Evolutionary conservation across 1,140 invertebrate genomes (phyloP).

Genomic region (Condylostylus longicornis): DNA sequence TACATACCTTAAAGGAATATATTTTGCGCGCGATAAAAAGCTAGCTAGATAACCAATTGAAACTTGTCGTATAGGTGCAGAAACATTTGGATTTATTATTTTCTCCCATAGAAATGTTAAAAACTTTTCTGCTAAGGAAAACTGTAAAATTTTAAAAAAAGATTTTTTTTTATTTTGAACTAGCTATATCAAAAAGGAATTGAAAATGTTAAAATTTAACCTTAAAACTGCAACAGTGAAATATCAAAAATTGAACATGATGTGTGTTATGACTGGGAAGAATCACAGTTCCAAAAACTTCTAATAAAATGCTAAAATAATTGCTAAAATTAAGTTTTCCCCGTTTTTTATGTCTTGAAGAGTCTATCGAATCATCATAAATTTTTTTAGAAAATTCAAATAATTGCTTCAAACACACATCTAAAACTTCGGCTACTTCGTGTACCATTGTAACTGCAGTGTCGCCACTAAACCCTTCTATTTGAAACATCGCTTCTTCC

Average conservation of each 20-base stretch:
- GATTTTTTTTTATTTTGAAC: not conserved
- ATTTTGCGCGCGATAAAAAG: constrained; percentile 53
- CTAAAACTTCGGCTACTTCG: constrained; percentile 41
- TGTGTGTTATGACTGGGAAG: constrained; percentile 54
- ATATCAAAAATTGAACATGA: constrained; percentile 67
- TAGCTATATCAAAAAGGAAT: not conserved
- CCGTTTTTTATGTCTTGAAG: too few relatives aligned
- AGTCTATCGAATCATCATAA: not conserved
- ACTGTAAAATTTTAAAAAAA: constrained; percentile 5
- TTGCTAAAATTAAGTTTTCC: too few relatives aligned
- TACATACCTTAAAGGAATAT: constrained; percentile 44
- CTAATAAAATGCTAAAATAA: constrained; percentile 34
- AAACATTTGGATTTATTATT: constrained; percentile 47
- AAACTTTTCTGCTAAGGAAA: constrained; percentile 48
- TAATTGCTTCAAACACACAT: constrained; percentile 46
- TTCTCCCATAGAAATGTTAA: constrained; percentile 61
- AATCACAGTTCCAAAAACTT: constrained; percentile 55
- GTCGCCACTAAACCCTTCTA: constrained; percentile 27
- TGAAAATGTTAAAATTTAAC: constrained; percentile 12
- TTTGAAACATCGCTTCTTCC: constrained; percentile 29
- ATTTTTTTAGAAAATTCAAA: constrained; percentile 39
- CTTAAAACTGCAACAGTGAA: constrained; percentile 59
- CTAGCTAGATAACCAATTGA: constrained; percentile 61
- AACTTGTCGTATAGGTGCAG: constrained; percentile 49
- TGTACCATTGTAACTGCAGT: constrained; percentile 19